A percentile compares a stretch with the other conserved stretches of the same genome.
These are phyloP conservation scores for Pungitius pungitius DNA, from an alignment of 2,113 vertebrate species.

Conservation along the genomic window DNA sequence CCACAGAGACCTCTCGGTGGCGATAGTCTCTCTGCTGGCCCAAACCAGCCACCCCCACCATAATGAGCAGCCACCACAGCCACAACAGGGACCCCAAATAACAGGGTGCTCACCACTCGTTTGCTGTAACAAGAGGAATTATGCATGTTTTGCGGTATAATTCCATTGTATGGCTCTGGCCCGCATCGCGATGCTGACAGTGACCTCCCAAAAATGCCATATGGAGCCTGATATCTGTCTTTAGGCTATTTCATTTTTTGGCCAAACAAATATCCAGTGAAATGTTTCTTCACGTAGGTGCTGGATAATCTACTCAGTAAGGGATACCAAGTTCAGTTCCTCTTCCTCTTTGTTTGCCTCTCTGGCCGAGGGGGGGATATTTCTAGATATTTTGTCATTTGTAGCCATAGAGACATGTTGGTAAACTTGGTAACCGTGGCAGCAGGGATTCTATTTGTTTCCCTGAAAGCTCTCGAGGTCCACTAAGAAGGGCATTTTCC, in stretches of 20 bases:
- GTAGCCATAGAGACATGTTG: slow-evolving; percentile 82
- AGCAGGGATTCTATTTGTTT: slow-evolving; percentile 75
- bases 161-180: slow-evolving; percentile 51
- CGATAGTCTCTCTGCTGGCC: slow-evolving; percentile 77
- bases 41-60: slow-evolving; percentile 78
- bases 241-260: slow-evolving; percentile 33
- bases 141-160: slow-evolving; percentile 66
- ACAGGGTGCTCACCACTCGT: slow-evolving; percentile 50
- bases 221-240: slow-evolving; percentile 43
- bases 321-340: slow-evolving; percentile 57
- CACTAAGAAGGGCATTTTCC: slow-evolving; percentile 67
- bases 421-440: slow-evolving; percentile 78
- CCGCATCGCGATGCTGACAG: slow-evolving; percentile 45
- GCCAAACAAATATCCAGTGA: slow-evolving; percentile 34
- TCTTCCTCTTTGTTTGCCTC: slow-evolving; percentile 67
- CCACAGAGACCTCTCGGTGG: slow-evolving; percentile 80
- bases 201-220: slow-evolving; percentile 59
- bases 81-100: slow-evolving; percentile 76
- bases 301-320: slow-evolving; percentile 38
- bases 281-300: slow-evolving; percentile 32
- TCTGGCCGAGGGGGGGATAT: slow-evolving; percentile 59
- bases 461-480: slow-evolving; percentile 72
- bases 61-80: slow-evolving; percentile 68
- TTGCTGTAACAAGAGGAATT: slow-evolving; percentile 65
- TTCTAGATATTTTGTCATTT: slow-evolving; percentile 73